These are phyloP conservation scores for Panulirus ornatus DNA, from an alignment of 1,140 invertebrate species.

Conservation along the genomic window DNA sequence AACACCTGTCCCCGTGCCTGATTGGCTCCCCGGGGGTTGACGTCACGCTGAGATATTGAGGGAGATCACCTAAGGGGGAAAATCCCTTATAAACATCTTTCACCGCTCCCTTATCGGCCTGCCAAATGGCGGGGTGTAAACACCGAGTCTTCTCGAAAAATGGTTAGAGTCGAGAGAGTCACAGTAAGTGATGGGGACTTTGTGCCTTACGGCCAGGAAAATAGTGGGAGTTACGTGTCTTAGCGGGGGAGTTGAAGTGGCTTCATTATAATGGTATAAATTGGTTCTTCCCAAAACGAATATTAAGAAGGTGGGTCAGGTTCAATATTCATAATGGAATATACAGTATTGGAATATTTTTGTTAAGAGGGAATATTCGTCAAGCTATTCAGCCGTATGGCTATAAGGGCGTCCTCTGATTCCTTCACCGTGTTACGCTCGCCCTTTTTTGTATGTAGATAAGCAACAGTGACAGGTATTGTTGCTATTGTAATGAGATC, in stretches of 20 bases:
- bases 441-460: no score
- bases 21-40: neutral
- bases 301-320: neutral
- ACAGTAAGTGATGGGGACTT: neutral
- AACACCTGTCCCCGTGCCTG: constrained; percentile 1
- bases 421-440: no score
- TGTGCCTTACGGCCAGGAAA: neutral
- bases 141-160: neutral
- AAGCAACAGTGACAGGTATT: no score
- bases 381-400: no score
- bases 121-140: neutral
- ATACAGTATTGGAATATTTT: no score
- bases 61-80: neutral
- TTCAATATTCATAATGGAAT: neutral
- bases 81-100: neutral
- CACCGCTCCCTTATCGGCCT: neutral
- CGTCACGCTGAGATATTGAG: neutral
- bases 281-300: neutral
- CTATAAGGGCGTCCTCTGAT: no score
- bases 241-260: neutral
- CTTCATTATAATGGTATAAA: neutral
- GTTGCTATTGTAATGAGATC: no score
- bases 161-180: neutral
- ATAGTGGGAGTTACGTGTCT: neutral
- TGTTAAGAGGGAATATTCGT: no score